Base-by-base conservation (phyloP, 1,140 invertebrate species). In the Palaemon carinicauda region DNA sequence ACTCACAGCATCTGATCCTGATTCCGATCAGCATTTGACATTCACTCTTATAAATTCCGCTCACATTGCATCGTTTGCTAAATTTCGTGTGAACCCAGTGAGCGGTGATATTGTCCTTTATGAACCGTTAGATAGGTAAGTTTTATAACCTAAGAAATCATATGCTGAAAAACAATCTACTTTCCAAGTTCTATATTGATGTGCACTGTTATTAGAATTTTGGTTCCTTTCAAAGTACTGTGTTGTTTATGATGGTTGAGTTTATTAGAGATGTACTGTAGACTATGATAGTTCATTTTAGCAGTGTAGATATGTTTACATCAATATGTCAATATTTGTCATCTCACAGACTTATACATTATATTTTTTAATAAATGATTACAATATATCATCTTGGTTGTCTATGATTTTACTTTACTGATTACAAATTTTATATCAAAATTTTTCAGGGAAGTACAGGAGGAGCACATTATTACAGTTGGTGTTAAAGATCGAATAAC, bases 401-500 rank as follows among this genome's bases (percentile, higher is more conserved):
- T 73, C 15, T 33, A 17, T 29, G 19, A 50, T 75, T 17, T 29
- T 50, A 4, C 9, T 0, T n/a, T 21, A 17, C 15, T 51, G 9
- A 41, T 19, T 21, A 75, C 7, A 17, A 21, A 75, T 19, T 75
- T 75, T 50, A n/a, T n/a, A n/a, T 85, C 51, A 24, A 74, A 87
- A 81, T 82, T 89, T 85, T 89, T 56, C 90, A 94, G 94, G 50
- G 97, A 98, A 91, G 93, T 94, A 29, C 93, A 85, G n/a, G 81
- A 89, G 24, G 53, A 96, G 53, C 97, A 98, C 92, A 93, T 97
- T 51, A 91, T 98, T 52, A 98, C 96, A 1, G 95, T 98, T 4
- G 96, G 96, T 94, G 97, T 97, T 0, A 95, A 95, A 88, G 97
- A 99, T 91, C 95, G 96, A 90, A 97, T 97, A 0, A 95, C 95